A percentile compares a stretch with the other conserved stretches of the same genome.
phyloP scores from a whole-genome alignment of 1,140 invertebrate species.

The Araneus ventricosus region DNA sequence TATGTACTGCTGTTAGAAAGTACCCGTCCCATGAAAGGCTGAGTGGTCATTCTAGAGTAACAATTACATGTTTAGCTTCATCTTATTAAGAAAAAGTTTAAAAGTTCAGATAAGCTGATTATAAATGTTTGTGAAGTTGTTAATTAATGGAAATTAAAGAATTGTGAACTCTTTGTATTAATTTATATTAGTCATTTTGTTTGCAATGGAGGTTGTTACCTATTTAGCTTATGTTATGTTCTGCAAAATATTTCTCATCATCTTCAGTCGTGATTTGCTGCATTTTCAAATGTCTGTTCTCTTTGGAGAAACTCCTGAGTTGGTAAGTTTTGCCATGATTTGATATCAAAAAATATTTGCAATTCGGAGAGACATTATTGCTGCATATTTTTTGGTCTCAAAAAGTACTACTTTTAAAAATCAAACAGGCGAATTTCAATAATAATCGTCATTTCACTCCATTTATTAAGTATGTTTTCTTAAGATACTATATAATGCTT shows the following conservation, averaged over 20 bases:
- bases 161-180: too few species aligned
- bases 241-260: constrained; percentile 86
- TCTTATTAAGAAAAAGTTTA: constrained; percentile 19
- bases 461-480: too few species aligned
- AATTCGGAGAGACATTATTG: too few species aligned
- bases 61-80: constrained; percentile 85
- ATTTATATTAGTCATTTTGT: too few species aligned
- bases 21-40: constrained; percentile 88
- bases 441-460: too few species aligned
- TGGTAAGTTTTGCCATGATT: constrained; percentile 77
- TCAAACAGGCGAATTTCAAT: too few species aligned
- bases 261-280: constrained; percentile 83
- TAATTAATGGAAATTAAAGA: too few species aligned
- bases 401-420: too few species aligned
- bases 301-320: constrained; percentile 79
- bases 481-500: too few species aligned
- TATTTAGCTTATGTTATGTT: constrained; percentile 90
- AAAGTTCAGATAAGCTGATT: too few species aligned
- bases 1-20: constrained; percentile 93
- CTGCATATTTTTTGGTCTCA: too few species aligned
- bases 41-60: constrained; percentile 95
- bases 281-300: constrained; percentile 82
- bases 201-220: constrained; percentile 97
- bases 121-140: not conserved
- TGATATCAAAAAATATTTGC: not conserved